phyloP scores from a whole-genome alignment of 2,113 vertebrate genomes.

The Thalassoma bifasciatum region DNA sequence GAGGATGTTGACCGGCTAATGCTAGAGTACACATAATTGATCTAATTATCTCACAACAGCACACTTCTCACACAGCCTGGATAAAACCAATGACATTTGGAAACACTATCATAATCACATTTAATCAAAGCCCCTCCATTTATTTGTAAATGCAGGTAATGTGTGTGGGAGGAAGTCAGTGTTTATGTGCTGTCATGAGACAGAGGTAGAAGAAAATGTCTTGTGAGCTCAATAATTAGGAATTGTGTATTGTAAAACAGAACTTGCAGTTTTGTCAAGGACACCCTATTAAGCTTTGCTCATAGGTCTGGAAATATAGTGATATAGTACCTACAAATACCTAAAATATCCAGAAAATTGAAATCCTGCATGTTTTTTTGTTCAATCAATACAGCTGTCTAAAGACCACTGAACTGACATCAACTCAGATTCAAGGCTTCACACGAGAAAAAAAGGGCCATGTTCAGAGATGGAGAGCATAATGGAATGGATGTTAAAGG shows the following conservation, averaged over 20 bases:
- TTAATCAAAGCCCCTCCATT: slow-evolving; percentile 5
- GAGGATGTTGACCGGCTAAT: slow-evolving; percentile 29
- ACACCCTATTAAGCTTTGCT: background rate
- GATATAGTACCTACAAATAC: slow-evolving; percentile 11
- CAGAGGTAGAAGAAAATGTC: background rate
- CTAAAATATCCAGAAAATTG: slow-evolving; percentile 11
- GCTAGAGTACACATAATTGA: slow-evolving; percentile 31
- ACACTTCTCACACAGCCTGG: slow-evolving; percentile 1
- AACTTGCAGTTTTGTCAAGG: slow-evolving; percentile 1
- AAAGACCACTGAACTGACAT: background rate
- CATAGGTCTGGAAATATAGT: slow-evolving; percentile 3
- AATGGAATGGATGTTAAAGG: slow-evolving; percentile 1
- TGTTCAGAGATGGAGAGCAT: background rate
- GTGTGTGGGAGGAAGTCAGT: background rate
- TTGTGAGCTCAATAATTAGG: background rate
- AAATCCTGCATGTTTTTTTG: background rate
- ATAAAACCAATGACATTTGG: slow-evolving; percentile 7
- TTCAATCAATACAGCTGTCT: background rate
- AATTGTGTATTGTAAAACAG: slow-evolving; percentile 13
- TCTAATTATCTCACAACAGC: slow-evolving; percentile 37
- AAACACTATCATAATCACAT: slow-evolving; percentile 17
- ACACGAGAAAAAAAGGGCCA: background rate
- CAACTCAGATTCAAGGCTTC: slow-evolving; percentile 9
- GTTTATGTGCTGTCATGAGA: background rate
- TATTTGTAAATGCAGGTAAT: slow-evolving; percentile 1